Percentiles rank a stretch among this genome's conserved stretches.
These are phyloP conservation scores for Cosmia pyralina DNA, from an alignment of 2,888 invertebrate genomes.

Conservation along the genomic window DNA sequence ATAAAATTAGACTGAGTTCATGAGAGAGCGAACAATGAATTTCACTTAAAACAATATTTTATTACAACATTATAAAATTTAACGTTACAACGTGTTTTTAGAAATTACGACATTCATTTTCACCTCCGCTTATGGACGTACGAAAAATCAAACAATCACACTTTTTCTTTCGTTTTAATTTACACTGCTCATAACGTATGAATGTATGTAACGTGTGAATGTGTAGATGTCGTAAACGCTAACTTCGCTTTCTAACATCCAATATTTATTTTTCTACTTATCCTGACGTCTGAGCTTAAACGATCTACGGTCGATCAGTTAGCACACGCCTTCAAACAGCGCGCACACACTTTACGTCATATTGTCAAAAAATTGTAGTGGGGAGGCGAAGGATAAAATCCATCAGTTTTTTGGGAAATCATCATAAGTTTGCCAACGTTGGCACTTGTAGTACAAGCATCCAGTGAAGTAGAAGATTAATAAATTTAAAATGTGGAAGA, in stretches of 20 bases:
- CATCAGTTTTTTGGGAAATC: conserved; percentile 86
- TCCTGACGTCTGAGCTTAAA: conserved; percentile 80
- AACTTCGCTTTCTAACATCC: conserved; percentile 88
- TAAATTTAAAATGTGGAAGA: conserved; percentile 81
- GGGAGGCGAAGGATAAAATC: conserved; percentile 88
- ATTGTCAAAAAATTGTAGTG: conserved; percentile 78
- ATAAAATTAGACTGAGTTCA: conserved; percentile 81
- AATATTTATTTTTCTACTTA: conserved; percentile 90
- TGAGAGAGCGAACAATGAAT: conserved; percentile 79
- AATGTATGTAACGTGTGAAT: conserved; percentile 79
- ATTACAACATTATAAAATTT: conserved; percentile 60
- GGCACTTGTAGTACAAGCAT: conserved; percentile 77
- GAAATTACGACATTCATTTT: conserved; percentile 74
- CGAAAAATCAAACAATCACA: conserved; percentile 88
- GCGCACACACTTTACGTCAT: conserved; percentile 83
- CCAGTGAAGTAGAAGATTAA: conserved; percentile 55
- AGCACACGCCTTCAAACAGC: conserved; percentile 81
- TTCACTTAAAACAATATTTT: conserved; percentile 61
- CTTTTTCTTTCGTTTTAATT: conserved; percentile 89
- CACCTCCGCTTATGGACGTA: conserved; percentile 74
- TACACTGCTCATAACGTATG: conserved; percentile 82
- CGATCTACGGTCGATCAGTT: conserved; percentile 78
- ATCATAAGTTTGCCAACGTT: conserved; percentile 86
- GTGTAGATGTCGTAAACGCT: conserved; percentile 82
- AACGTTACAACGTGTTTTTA: conserved; percentile 58